These are phyloP conservation scores for Tetranychus urticae DNA, from an alignment of 1,140 invertebrate genomes.

Conservation along the genomic window DNA sequence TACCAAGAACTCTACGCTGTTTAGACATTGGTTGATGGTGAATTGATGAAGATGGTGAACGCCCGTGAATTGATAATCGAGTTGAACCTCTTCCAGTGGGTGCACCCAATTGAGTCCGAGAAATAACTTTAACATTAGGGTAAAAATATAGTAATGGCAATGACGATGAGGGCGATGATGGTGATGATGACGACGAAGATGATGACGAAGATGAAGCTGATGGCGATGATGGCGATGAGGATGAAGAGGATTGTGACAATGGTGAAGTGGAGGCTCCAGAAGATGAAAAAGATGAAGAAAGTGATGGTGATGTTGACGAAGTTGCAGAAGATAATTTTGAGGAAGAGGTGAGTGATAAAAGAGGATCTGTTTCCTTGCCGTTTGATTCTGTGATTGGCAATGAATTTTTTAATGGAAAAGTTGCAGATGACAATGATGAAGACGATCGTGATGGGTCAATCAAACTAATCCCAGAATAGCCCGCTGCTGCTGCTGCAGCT, in stretches of 20 bases:
- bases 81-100: too few relatives aligned
- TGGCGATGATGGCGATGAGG: not conserved
- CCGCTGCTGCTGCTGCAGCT: too few relatives aligned
- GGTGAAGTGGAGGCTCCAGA: not conserved
- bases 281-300: not conserved
- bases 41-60: not conserved
- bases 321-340: not conserved
- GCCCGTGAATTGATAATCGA: not conserved
- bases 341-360: too few relatives aligned
- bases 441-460: too few relatives aligned
- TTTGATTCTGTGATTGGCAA: too few relatives aligned
- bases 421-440: too few relatives aligned
- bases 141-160: not conserved
- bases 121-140: not conserved
- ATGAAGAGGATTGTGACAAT: not conserved
- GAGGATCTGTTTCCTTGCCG: too few relatives aligned
- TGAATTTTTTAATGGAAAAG: too few relatives aligned
- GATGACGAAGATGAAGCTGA: not conserved
- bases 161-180: not conserved
- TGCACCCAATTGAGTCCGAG: not conserved
- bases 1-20: slow-evolving; percentile 8
- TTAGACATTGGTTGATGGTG: not conserved
- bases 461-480: too few relatives aligned
- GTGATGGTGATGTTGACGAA: not conserved
- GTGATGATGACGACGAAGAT: not conserved